Conservation (phyloP, 2,113 vertebrate genomes). For the Haplochromis vanheusdeni region DNA sequence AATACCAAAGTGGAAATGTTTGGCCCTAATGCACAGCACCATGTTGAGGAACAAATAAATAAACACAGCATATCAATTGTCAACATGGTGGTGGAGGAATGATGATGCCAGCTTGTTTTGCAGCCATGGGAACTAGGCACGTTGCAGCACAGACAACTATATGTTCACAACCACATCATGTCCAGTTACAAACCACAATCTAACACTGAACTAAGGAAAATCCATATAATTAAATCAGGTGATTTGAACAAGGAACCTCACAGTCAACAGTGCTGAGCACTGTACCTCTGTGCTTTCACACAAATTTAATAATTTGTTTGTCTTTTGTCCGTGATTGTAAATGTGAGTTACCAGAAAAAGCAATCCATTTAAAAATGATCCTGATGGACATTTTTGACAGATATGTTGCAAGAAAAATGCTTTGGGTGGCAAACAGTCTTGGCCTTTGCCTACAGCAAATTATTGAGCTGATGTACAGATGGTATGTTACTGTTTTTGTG, state of each 20-base stretch:
- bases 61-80: background rate
- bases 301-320: background rate
- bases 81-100: background rate
- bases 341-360: background rate
- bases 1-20: background rate
- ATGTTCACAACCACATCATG: background rate
- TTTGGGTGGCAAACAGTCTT: fast-evolving
- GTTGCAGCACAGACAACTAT: background rate
- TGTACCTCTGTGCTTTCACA: background rate
- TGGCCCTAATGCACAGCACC: background rate
- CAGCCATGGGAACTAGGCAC: background rate
- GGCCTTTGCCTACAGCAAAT: background rate
- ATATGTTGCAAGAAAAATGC: background rate
- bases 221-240: background rate
- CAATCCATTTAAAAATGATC: background rate
- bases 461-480: background rate
- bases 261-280: background rate
- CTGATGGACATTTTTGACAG: background rate
- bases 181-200: fast-evolving
- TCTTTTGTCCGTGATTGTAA: fast-evolving
- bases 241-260: background rate
- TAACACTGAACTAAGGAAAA: too few species aligned
- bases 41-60: background rate
- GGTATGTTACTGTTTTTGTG: background rate
- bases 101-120: background rate